A percentile compares a stretch with the other conserved stretches of the same genome.
These are phyloP conservation scores for Volucella bombylans DNA, from an alignment of 2,888 invertebrate genomes.

Conservation along the genomic window DNA sequence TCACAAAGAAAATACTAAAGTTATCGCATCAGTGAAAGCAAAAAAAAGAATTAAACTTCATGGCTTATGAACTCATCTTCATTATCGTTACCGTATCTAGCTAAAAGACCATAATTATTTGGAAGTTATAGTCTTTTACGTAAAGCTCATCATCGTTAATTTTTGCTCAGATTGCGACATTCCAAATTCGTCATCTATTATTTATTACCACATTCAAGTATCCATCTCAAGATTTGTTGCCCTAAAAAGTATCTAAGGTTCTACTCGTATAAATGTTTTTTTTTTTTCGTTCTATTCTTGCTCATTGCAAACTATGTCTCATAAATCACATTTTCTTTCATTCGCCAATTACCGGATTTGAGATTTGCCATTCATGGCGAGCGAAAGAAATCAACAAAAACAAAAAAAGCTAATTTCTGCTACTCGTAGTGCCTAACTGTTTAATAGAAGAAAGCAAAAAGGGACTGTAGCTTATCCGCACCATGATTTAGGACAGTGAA, in stretches of 20 bases:
- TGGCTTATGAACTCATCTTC: too few species aligned
- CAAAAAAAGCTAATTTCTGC: constrained; percentile 32
- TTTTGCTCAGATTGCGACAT: constrained; percentile 7
- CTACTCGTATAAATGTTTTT: too few species aligned
- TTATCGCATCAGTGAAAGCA: too few species aligned
- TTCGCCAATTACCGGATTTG: constrained; percentile 46
- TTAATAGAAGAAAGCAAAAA: constrained; percentile 59
- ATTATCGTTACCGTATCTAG: too few species aligned
- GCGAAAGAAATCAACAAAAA: too few species aligned
- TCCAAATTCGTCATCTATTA: not conserved
- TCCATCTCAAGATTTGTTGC: too few species aligned
- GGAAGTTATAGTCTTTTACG: not conserved
- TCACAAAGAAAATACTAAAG: too few species aligned
- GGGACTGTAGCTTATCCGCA: constrained; percentile 52
- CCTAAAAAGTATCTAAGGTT: too few species aligned
- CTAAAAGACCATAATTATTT: not conserved
- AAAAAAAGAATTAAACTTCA: too few species aligned
- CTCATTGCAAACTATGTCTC: constrained; percentile 8
- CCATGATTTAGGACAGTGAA: constrained; percentile 66
- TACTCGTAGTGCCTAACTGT: not conserved
- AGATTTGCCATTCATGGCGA: constrained; percentile 17
- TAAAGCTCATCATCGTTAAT: constrained; percentile 7
- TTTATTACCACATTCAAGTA: too few species aligned
- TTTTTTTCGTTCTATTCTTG: too few species aligned
- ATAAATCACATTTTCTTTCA: constrained; percentile 47